These are phyloP conservation scores for Leucosticte australis DNA, from an alignment of 2,113 vertebrate species.

Conservation along the genomic window DNA sequence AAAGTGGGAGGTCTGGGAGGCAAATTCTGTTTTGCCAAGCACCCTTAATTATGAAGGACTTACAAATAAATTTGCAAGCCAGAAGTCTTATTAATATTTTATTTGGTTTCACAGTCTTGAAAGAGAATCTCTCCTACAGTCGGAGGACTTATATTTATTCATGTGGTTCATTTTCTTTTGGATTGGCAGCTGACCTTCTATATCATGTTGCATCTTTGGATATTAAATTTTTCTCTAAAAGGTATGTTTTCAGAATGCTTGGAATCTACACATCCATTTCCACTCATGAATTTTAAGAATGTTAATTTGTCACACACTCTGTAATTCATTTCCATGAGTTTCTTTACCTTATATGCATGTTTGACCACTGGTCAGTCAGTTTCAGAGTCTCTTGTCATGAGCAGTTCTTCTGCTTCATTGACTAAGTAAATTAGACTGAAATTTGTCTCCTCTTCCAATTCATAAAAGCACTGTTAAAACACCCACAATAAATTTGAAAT, in stretches of 20 bases:
- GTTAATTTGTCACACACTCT: background rate
- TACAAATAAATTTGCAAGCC: slow-evolving; percentile 40
- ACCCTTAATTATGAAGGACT: background rate
- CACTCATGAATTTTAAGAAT: background rate
- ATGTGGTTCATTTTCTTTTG: background rate
- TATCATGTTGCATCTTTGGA: background rate
- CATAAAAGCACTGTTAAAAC: background rate
- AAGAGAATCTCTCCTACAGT: background rate
- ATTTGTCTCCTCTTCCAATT: background rate
- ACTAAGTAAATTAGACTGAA: background rate
- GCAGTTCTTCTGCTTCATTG: background rate
- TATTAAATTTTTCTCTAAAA: background rate
- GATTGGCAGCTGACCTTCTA: background rate
- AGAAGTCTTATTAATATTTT: slow-evolving; percentile 13
- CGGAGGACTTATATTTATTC: background rate
- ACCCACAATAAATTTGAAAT: background rate
- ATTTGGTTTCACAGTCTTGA: background rate
- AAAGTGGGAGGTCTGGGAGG: slow-evolving; percentile 56
- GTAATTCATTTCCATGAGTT: background rate
- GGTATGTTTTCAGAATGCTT: background rate
- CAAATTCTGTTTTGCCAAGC: slow-evolving; percentile 47
- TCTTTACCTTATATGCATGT: background rate
- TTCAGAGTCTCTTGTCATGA: background rate
- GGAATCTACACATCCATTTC: background rate
- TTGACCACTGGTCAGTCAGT: background rate